Conservation (phyloP, 1,140 invertebrate species). For the Drosophila quadrilineata region DNA sequence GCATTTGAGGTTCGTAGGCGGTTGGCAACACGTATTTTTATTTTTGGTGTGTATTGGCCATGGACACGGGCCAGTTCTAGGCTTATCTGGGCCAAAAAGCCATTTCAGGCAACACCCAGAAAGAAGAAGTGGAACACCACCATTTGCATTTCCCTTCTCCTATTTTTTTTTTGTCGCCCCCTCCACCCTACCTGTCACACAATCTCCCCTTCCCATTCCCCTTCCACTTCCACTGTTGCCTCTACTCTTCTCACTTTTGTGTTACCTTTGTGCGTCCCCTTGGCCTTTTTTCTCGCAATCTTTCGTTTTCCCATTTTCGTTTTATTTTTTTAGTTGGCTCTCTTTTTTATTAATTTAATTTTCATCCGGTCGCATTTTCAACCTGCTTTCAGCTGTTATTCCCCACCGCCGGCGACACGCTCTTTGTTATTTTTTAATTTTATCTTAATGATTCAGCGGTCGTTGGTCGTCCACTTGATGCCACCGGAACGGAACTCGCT, state of each 20-base stretch:
- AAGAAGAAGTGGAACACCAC: too few species aligned
- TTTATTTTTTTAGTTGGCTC: neutral
- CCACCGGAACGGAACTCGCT: too few species aligned
- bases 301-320: too few species aligned
- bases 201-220: neutral
- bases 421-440: neutral
- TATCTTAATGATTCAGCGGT: constrained; percentile 23
- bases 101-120: constrained; percentile 45
- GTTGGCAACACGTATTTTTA: constrained; percentile 51
- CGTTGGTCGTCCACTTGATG: neutral
- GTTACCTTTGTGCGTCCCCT: neutral
- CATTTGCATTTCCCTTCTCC: constrained; percentile 49
- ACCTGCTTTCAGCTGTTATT: constrained; percentile 26
- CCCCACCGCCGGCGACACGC: too few species aligned
- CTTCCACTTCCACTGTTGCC: too few species aligned
- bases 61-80: neutral
- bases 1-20: constrained; percentile 24
- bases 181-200: too few species aligned
- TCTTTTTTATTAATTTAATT: constrained; percentile 36
- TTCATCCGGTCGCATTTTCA: constrained; percentile 28
- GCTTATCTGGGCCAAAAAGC: constrained; percentile 36
- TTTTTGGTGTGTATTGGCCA: neutral
- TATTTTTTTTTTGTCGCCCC: too few species aligned
- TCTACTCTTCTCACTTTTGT: neutral
- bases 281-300: neutral